Evolutionary conservation across 2,113 vertebrate species (phyloP), one percentile per base, ranked within the genome.

Genomic region (Arizona elegans): DNA sequence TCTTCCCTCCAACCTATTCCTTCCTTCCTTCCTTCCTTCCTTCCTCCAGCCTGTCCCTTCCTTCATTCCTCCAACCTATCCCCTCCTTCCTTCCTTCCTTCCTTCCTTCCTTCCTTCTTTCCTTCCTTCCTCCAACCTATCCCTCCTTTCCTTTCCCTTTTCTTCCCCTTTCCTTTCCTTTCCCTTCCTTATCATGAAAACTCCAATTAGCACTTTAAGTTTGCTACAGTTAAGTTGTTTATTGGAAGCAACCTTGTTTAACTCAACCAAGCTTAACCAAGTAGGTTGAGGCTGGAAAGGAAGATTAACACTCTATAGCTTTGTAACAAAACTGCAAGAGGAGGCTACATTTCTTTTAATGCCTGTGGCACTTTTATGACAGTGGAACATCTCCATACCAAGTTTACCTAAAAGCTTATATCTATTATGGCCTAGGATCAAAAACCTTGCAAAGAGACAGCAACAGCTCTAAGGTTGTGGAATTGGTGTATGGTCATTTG

Each of bases 171-270:
- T 97, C 98, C 98, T 98, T 98, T 98, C 97, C 97, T 98, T 98
- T 98, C 97, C 98, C 98, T 98, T 98, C 98, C 98, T 98, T 97
- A 98, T 97, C 98, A 98, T 98, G 98, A 98, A 98, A 98, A 98
- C 98, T 98, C 98, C 98, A 99, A 98, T 98, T 98, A 98, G 99
- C 98, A 98, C 97, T 98, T 97, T 97, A 98, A 98, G 98, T 97
- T 95, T 97, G 97, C 97, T 96, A 98, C 97, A 97, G 97, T 98
- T 97, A 97, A 97, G 97, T 97, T 97, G 97, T 97, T 97, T 94
- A 96, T 97, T 97, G 97, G 97, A 97, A 96, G 96, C 89, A 91
- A 95, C 96, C 97, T 97, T 96, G 97, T 95, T 96, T 98, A 98
- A 98, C 97, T 97, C 98, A 97, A 96, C 98, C 97, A 96, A 98